Evolutionary conservation across 2,888 invertebrate species (phyloP).

Genomic region (Orchesella flavescens): DNA sequence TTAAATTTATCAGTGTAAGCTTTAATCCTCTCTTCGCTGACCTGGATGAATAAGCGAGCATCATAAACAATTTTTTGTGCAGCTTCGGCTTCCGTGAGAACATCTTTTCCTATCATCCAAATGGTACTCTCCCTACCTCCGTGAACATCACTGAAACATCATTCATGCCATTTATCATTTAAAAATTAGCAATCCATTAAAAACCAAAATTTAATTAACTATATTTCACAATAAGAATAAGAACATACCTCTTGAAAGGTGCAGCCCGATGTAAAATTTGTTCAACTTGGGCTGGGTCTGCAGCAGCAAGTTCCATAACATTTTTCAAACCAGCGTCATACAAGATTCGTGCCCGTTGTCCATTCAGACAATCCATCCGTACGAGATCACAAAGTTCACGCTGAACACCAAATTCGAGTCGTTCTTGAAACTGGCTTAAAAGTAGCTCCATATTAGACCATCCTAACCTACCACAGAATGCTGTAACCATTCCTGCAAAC

Average conservation of each 20-base stretch:
- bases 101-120: constrained; percentile 75
- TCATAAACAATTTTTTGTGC: constrained; percentile 85
- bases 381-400: constrained; percentile 93
- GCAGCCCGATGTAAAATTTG: constrained; percentile 84
- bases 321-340: constrained; percentile 87
- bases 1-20: constrained; percentile 17
- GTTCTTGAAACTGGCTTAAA: constrained; percentile 92
- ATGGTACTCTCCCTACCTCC: constrained; percentile 49
- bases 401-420: constrained; percentile 94
- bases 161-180: background rate
- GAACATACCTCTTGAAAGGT: constrained; percentile 84
- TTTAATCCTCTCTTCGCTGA: constrained; percentile 68
- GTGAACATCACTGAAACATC: constrained; percentile 63
- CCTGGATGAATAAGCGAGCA: constrained; percentile 81
- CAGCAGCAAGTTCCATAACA: constrained; percentile 85
- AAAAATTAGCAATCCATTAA: too few relatives aligned
- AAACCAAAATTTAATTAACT: too few relatives aligned
- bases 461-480: constrained; percentile 93
- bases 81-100: constrained; percentile 87
- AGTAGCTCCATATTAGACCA: constrained; percentile 93
- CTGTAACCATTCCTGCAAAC: constrained; percentile 90
- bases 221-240: background rate
- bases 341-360: constrained; percentile 87
- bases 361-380: constrained; percentile 87
- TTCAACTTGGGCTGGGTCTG: constrained; percentile 82